These are phyloP conservation scores for Saimiri boliviensis DNA, from an alignment of 2,113 vertebrate genomes.

Conservation along the genomic window DNA sequence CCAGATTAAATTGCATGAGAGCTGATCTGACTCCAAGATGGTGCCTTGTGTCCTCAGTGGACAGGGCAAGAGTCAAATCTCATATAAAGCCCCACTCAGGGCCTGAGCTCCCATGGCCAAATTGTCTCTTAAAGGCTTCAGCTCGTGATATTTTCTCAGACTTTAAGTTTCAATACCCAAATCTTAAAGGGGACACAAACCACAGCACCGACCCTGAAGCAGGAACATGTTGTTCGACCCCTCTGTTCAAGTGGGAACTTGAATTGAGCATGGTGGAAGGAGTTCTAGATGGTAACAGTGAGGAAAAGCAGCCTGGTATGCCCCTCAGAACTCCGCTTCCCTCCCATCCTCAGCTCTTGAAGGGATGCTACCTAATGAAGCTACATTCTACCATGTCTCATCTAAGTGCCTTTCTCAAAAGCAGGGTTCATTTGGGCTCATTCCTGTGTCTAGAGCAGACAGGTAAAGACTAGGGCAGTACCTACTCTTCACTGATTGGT, in stretches of 20 bases:
- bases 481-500: neutral
- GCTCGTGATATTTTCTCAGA: neutral
- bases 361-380: neutral
- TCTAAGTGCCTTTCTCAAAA: neutral
- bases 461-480: neutral
- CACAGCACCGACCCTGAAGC: neutral
- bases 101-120: neutral
- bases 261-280: neutral
- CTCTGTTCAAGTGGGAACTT: neutral
- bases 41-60: neutral
- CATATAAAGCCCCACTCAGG: neutral
- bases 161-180: neutral
- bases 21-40: neutral
- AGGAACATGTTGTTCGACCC: neutral
- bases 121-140: neutral
- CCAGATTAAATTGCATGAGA: neutral
- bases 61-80: too few species aligned
- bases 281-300: neutral
- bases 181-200: neutral
- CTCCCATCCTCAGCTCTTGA: neutral
- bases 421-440: neutral
- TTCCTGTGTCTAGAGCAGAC: neutral
- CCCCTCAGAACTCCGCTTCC: neutral
- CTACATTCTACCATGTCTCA: neutral
- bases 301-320: neutral